Evolutionary conservation across 2,113 vertebrate species (phyloP), one percentile per base, ranked within the genome.

Genomic region (human (Homo sapiens)): DNA sequence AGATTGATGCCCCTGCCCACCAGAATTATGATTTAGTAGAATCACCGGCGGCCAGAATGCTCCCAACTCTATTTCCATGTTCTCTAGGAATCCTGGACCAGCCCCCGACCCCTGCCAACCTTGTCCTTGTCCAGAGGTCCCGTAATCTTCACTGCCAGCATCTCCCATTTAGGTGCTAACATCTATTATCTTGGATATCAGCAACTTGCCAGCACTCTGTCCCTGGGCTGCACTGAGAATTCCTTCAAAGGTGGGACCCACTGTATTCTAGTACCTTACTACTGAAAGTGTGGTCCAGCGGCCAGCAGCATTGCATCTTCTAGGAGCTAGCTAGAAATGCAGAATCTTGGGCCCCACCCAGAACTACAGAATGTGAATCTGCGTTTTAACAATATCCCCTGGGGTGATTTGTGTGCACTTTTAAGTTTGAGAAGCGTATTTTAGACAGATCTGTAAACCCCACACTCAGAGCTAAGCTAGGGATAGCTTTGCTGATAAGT

Each of bases 81-180:
- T 59, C 70, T 66, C 14, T 35, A 61, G 16, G 72, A 80, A 35
- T 27, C 40, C 68, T 64, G 81, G 27, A 18, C 35, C 70, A 0
- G 1, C 18, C 25, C 14, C 16, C 16, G 0, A 1, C 55, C 43
- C 38, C 48, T 2, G 0, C 7, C 59, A 45, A 9, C 76, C 68
- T 30, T 66, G n/a, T 32, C 59, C 4, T 3, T 89, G 38, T 45
- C 55, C 40, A 3, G 55, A 38, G 38, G n/a, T 72, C 43, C 55
- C 35, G 12, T 5, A 12, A 43, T 27, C 40, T 80, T 83, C 38
- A 48, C 76, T 50, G 14, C 45, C 79, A 82, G 7, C 32, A 13
- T 5, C 38, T 88, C 79, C 83, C 85, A 25, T 18, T 17, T 40
- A 40, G 70, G 52, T 9, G 25, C 84, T 57, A 30, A 30, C 3